A percentile compares a stretch with the other conserved stretches of the same genome.
Conservation (phyloP, 2,113 vertebrate species). For the Rhabdomys dilectus region DNA sequence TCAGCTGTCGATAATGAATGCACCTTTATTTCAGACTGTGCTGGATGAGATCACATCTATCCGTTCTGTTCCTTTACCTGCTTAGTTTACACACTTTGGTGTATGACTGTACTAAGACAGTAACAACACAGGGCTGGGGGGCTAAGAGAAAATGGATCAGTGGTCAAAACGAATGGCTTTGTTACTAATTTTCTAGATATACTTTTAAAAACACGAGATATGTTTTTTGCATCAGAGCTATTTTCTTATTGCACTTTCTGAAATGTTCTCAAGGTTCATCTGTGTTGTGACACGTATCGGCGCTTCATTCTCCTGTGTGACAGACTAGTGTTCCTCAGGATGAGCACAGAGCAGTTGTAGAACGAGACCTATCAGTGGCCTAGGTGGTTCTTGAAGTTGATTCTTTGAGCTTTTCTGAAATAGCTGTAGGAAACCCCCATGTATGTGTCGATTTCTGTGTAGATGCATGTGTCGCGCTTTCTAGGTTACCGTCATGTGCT, state of each 20-base stretch:
- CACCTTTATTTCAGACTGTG: conserved; percentile 21
- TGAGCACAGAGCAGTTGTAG: background rate
- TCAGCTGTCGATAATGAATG: conserved; percentile 31
- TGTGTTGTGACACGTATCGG: background rate
- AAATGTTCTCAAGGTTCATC: background rate
- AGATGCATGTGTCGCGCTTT: background rate
- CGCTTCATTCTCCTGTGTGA: background rate
- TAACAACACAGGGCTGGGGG: background rate
- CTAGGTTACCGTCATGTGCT: background rate
- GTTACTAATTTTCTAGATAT: background rate
- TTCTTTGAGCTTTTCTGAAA: conserved; percentile 10
- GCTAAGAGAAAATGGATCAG: background rate
- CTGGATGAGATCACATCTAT: conserved; percentile 10
- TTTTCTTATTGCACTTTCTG: background rate
- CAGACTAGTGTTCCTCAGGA: background rate
- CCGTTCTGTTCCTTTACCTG: background rate
- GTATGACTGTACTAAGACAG: conserved; percentile 1
- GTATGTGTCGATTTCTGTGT: background rate
- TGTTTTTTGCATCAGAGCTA: background rate
- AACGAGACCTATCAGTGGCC: background rate
- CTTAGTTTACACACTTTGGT: background rate
- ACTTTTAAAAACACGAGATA: background rate
- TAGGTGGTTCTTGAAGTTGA: background rate
- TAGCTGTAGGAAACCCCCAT: conserved; percentile 10
- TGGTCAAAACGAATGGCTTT: conserved; percentile 7